Base-by-base conservation (phyloP, 1,140 invertebrate genomes). In the Scaptomyza hsui region DNA sequence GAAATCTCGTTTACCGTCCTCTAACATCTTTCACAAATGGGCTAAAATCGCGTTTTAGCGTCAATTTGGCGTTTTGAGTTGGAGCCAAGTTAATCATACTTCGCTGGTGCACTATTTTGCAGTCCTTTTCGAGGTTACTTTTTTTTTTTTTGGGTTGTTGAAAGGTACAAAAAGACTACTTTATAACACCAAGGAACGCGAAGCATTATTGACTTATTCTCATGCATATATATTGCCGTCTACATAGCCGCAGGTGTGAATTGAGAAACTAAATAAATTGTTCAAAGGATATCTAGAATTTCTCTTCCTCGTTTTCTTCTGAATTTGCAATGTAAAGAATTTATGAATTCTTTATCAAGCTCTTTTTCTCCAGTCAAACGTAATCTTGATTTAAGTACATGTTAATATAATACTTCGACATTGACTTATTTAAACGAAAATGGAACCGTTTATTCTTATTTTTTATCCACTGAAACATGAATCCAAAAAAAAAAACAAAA, bases 21-120 rank as follows among this genome's bases (percentile, higher is more conserved):
- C 9, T 16, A 26, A 15, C 32, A 56, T 39, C 47, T 19, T 15
- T 49, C 24, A 47, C 4, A 10, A 48, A 64, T 26, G 48, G 59
- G 49, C 37, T 24, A 21, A 42, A 26, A 48, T 48, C 49, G 70
- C 32, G 42, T 49, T 48, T 51, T 53, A 62, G 24, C 56, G 41
- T 73, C 71, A 73, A 68, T 73, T 59, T 73, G 64, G 64, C 42
- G 63, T 49, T 61, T 72, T 73, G 49, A 41, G 10, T 53, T 37
- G 51, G 32, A 24, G 19, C 57, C 52, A 72, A 29, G 52, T 60
- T 59, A 9, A 53, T 24, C 19, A 69, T 62, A 55, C 48, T 61
- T 51, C 37, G 32, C 26, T 24, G 47, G 41, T 59, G 69, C 39
- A 42, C 32, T 63, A 26, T 16, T 39, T 10, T 9, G 19, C 39